Conservation (phyloP, 2,113 vertebrate genomes). For the Nibea coibor region DNA sequence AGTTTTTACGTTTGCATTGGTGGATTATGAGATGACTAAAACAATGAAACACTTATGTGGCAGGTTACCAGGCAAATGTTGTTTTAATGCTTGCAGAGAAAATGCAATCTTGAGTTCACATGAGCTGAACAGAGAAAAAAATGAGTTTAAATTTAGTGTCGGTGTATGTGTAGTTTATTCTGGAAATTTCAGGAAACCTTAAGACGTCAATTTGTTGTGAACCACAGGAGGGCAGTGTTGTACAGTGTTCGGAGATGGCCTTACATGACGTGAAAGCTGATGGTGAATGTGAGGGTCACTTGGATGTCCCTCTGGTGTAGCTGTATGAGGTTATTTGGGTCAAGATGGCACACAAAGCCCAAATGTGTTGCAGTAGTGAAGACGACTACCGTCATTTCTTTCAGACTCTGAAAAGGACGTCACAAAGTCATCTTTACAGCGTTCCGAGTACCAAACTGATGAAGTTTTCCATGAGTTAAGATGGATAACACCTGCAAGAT, state of each 20-base stretch:
- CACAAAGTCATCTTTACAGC: not conserved
- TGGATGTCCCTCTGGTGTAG: constrained; percentile 1
- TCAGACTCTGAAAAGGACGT: not conserved
- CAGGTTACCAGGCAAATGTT: not conserved
- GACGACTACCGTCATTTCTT: not conserved
- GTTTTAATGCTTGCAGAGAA: not conserved
- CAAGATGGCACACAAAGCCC: not conserved
- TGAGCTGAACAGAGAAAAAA: not conserved
- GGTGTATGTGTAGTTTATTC: not conserved
- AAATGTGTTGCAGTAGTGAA: not conserved
- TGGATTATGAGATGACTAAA: constrained; percentile 18
- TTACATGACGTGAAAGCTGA: not conserved
- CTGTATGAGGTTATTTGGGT: not conserved
- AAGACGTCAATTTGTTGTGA: not conserved
- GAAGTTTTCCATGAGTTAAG: not conserved
- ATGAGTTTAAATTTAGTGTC: not conserved
- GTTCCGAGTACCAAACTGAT: not conserved
- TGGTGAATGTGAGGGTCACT: constrained; percentile 14
- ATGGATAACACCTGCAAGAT: not conserved
- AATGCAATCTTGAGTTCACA: not conserved
- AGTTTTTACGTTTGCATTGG: constrained; percentile 5
- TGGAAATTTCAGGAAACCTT: not conserved
- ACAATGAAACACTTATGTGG: constrained; percentile 7
- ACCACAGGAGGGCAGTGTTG: constrained; percentile 82
- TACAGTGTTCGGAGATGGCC: constrained; percentile 6